phyloP scores from a whole-genome alignment of 2,797 vertebrate genomes.

The Oreochromis grahami region DNA sequence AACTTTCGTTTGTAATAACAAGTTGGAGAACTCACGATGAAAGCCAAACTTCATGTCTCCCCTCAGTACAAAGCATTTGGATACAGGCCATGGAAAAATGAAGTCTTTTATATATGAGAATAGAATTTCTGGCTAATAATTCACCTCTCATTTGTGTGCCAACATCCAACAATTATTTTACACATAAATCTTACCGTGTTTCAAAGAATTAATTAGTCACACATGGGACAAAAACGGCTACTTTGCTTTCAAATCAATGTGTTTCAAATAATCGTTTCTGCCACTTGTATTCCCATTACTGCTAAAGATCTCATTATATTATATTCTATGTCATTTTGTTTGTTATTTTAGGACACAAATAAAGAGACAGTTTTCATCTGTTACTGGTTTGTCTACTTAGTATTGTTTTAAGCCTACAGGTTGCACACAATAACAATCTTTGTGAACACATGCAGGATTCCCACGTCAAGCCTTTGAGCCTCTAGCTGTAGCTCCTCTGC shows the following conservation, averaged over 20 bases:
- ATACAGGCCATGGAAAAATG: neutral
- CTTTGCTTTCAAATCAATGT: neutral
- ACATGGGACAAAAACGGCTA: neutral
- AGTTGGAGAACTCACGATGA: neutral
- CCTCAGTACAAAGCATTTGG: neutral
- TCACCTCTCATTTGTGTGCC: neutral
- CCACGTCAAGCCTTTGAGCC: rapidly evolving
- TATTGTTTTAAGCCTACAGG: neutral
- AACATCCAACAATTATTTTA: neutral
- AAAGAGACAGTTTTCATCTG: neutral
- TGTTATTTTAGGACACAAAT: neutral
- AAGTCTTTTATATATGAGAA: neutral
- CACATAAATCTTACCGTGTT: neutral
- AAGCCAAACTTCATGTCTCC: neutral
- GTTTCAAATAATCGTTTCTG: neutral
- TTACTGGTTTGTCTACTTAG: neutral
- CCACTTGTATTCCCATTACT: neutral
- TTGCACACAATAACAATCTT: neutral
- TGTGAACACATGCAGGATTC: neutral
- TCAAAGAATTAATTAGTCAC: neutral
- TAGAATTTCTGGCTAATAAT: neutral
- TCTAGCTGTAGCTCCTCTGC: neutral
- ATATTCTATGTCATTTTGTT: neutral
- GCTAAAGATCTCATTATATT: neutral
- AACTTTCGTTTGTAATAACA: neutral